Evolutionary conservation across 2,113 vertebrate genomes (phyloP), one percentile per base, ranked within the genome.

Genomic region (Neolamprologus sp.): DNA sequence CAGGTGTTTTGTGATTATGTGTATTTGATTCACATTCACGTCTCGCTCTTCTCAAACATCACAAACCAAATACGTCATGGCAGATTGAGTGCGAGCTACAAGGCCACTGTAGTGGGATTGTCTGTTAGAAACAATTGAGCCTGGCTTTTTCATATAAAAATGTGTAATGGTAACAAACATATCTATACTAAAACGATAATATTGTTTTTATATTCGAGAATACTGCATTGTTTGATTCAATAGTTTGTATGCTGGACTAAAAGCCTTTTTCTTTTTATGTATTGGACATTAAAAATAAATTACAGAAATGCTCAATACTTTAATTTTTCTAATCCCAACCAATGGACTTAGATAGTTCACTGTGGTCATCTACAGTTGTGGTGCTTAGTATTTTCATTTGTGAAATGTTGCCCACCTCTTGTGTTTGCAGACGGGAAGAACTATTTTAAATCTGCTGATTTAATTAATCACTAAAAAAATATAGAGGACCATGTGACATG

Each of bases 1-100:
- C 42, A 79, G 49, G 47, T 89, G 73, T 91, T 91, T 93, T 87
- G 57, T 68, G 81, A 89, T 73, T 83, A 89, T 91, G 81, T 35
- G 90, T 57, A 57, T 85, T 75, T 71, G 42, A 87, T 84, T 90
- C 45, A 68, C 63, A 85, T 90, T 92, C 86, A 53, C 63, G 58
- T 91, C 89, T 89, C 73, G 49, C 53, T 78, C 82, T 65, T 37
- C 14, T 87, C 84, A 71, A 58, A 83, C 79, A 83, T 21, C 2
- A n/a, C 21, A 58, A 80, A 65, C 57, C 65, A 89, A 85, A 91
- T 85, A 23, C 17, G 26, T 58, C 11, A 35, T 31, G 9, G 75
- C 42, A 21, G 57, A 83, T 8, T 17, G 11, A 37, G 28, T 5
- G 26, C 10, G 19, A 42, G 78, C 31, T 13, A 5, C 16, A 26